Base-by-base conservation (phyloP, 2,797 vertebrate species). In the Gallirallus australis region DNA sequence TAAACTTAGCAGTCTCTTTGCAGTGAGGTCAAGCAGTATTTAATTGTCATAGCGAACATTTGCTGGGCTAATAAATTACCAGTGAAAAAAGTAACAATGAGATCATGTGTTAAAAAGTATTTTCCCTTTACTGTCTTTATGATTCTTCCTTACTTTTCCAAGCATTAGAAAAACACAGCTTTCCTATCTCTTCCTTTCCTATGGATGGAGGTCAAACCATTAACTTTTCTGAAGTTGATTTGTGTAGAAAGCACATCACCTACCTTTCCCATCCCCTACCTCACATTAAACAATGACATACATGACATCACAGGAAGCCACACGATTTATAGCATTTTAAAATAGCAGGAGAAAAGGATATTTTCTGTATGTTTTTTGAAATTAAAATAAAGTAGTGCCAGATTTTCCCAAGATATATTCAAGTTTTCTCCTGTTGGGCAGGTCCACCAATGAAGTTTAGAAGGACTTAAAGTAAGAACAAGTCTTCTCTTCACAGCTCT, bases 281-380 rank as follows among this genome's bases (percentile, higher is more conserved):
- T 93, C 86, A 77, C 53, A 70, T 84, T 92, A 95, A 96, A 96
- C 95, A 97, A 96, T 94, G 93, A 94, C 80, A 91, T 28, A 85
- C 30, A 69, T 75, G 93, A 93, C 93, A 95, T 91, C 79, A 87
- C 73, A 96, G 95, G 94, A 96, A 97, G 84, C 85, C 70, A 83
- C 68, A 48, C 5, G 3, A 94, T 95, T 97, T 93, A 95, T 31
- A 93, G 93, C 75, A 65, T n/a, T 85, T 90, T 82, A 92, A 96
- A 96, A 95, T 73, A 95, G 94, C 87, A 94, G 39, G 42, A 94
- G 93, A 97, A 95, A 66, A 94, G 64, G 93, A 79, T 93, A 96
- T 89, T 94, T 95, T 93, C 89, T 93, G 50, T 71, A 68, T 20
- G 52, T 82, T 92, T 96, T 96, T 93, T 92, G 54, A 37, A 91